These are phyloP conservation scores for Phocoena phocoena DNA, from an alignment of 2,113 vertebrate genomes.

Conservation along the genomic window DNA sequence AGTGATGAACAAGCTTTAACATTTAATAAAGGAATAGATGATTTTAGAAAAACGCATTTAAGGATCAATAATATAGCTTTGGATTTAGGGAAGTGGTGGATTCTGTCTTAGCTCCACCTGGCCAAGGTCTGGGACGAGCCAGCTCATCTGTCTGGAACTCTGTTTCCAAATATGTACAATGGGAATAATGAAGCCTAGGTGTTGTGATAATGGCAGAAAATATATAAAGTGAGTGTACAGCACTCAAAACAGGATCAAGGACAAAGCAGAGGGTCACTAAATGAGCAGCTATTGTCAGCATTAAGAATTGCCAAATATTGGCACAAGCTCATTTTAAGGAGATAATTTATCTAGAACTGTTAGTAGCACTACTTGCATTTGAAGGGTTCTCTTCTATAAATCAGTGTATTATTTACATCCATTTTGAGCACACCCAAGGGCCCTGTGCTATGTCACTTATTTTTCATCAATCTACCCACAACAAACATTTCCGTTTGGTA, in stretches of 20 bases:
- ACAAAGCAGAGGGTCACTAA: background rate
- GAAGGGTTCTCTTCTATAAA: background rate
- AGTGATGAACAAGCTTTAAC: background rate
- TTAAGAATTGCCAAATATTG: background rate
- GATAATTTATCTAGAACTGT: background rate
- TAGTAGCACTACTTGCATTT: background rate
- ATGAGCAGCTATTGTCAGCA: background rate
- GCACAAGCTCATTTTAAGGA: background rate
- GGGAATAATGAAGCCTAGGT: background rate
- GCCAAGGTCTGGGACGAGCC: background rate
- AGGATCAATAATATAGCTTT: background rate
- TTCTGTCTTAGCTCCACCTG: background rate
- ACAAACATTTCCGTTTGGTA: background rate
- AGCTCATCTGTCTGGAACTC: background rate
- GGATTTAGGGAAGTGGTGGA: background rate
- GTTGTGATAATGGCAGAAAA: accelerated
- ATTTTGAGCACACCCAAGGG: background rate
- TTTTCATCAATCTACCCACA: background rate
- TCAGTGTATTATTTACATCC: background rate
- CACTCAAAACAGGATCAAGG: background rate
- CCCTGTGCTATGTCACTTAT: background rate
- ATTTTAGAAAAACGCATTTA: slow-evolving; percentile 2
- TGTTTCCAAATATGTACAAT: background rate
- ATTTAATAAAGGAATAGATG: background rate
- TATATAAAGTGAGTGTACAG: background rate